Percentiles rank a stretch among this genome's conserved stretches.
Conservation (phyloP, 2,113 vertebrate species). For the Semnopithecus entellus region DNA sequence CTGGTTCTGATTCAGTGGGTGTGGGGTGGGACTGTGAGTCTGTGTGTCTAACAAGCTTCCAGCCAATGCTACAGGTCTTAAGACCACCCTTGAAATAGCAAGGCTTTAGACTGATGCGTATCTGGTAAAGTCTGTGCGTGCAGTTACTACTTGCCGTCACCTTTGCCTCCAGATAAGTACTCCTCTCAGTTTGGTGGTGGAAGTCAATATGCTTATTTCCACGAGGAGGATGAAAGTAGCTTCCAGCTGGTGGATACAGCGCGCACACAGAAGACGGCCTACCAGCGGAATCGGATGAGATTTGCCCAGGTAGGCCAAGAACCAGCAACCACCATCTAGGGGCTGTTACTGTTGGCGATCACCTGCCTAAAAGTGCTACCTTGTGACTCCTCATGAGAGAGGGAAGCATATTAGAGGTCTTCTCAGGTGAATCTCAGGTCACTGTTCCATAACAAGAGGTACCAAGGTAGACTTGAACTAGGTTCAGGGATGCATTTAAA, state of each 20-base stretch:
- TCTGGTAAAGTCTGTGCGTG: neutral
- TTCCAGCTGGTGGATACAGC: conserved; percentile 99
- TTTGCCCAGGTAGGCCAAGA: conserved; percentile 92
- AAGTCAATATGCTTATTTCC: conserved; percentile 98
- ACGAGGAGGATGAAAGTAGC: conserved; percentile 97
- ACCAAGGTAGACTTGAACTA: neutral
- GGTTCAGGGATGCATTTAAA: neutral
- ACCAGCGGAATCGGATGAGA: conserved; percentile 98
- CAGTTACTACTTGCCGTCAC: neutral
- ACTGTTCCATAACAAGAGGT: neutral
- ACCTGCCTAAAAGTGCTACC: neutral
- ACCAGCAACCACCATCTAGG: neutral
- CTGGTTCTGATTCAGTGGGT: neutral
- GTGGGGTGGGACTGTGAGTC: neutral
- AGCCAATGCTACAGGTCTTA: accelerated
- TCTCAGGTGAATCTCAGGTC: neutral
- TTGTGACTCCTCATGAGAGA: neutral
- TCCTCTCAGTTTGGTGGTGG: conserved; percentile 98
- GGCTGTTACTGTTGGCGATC: neutral
- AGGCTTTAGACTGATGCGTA: accelerated
- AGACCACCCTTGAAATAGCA: neutral
- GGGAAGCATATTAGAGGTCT: neutral
- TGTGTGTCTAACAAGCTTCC: neutral
- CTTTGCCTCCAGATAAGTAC: conserved; percentile 91
- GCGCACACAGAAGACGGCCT: conserved; percentile 96